Evolutionary conservation across 2,797 vertebrate genomes (phyloP), one percentile per base, ranked within the genome.

Genomic region (Gambelia wislizenii): DNA sequence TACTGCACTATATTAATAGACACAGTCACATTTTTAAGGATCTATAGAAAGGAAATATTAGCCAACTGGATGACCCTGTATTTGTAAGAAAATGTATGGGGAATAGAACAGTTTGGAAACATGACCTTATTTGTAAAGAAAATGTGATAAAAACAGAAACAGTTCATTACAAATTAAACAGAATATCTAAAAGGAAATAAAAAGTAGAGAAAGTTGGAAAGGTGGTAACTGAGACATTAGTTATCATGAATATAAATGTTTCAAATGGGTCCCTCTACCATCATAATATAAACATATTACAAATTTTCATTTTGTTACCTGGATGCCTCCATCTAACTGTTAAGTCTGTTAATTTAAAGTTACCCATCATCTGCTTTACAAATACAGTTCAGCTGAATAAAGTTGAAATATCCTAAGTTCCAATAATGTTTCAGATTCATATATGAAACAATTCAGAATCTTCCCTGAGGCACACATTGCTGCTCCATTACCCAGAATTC

Each of bases 381-480:
- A 94, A 94, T 92, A 94, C 42, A 89, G 93, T 94, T 97, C 94
- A 96, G 95, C 92, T 95, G 92, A 96, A 95, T 96, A 93, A 94
- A 94, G 92, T 92, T 97, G 94, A 92, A 94, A 87, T 84, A 89
- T 83, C 93, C 92, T 96, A 96, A 96, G 94, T 96, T 94, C 94
- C 95, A 96, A 96, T 91, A 96, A 96, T 90, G 92, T 95, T 96
- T 96, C 97, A 96, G 94, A 97, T 96, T 96, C 96, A 94, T 93
- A 95, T 96, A 96, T 94, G 93, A 97, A 97, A 97, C 97, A 95
- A 96, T 97, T 96, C 96, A 92, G 95, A 96, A 95, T 95, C 95
- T 97, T 96, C 96, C 97, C 97, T 89, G 92, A 94, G 97, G 96
- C 95, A 79, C 87, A 96, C 7, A 70, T 94, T 90, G 94, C 94